Evolutionary conservation across 2,888 invertebrate genomes (phyloP).

Genomic region (Acanthococcus lagerstroemiae): DNA sequence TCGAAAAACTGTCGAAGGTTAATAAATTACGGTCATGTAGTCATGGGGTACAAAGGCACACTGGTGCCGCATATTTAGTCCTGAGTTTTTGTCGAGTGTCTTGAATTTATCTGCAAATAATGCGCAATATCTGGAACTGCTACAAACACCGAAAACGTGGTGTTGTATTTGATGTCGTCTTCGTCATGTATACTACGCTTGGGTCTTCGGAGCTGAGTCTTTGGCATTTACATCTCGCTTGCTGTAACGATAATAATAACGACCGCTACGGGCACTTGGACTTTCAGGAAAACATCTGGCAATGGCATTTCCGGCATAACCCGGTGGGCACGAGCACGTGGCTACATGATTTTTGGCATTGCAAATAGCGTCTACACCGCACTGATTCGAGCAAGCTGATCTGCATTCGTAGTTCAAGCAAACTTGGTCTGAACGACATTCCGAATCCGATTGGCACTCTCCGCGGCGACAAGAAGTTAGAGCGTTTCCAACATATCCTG

Average conservation of each 20-base stretch:
- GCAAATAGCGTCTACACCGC: constrained; percentile 65
- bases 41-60: no score
- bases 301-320: constrained; percentile 52
- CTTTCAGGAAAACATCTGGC: constrained; percentile 44
- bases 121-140: no score
- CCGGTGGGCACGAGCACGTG: constrained; percentile 68
- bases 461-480: constrained; percentile 61
- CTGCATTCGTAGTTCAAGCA: constrained; percentile 41
- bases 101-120: no score
- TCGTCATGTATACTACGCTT: neutral
- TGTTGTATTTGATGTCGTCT: no score
- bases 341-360: constrained; percentile 66
- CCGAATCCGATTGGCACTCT: constrained; percentile 65
- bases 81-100: no score
- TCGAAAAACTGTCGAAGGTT: no score
- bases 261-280: constrained; percentile 9
- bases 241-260: constrained; percentile 17
- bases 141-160: no score
- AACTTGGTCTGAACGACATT: constrained; percentile 55
- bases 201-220: no score
- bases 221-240: constrained; percentile 21
- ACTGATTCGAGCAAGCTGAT: constrained; percentile 67
- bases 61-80: no score
- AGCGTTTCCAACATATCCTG: constrained; percentile 71
- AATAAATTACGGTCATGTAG: no score